Evolutionary conservation across 2,888 invertebrate genomes (phyloP).

Genomic region (Amphiduros pacificus): DNA sequence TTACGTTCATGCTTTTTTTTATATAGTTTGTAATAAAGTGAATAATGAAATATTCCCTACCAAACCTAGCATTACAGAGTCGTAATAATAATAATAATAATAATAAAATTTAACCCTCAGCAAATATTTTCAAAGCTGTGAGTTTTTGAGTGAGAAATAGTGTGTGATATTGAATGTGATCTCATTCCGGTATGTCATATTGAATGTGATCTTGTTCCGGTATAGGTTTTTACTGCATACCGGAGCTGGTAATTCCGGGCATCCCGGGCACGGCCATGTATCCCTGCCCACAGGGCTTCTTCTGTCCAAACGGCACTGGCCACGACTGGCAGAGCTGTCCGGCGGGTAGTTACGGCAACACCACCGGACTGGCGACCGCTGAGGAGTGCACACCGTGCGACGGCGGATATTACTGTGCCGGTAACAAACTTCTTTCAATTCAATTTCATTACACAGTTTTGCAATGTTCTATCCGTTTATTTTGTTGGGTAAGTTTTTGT

Average conservation of each 20-base stretch:
- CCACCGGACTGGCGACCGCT: slow-evolving; percentile 44
- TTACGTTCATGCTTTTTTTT: too few species aligned
- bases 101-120: too few species aligned
- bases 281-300: slow-evolving; percentile 50
- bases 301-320: slow-evolving; percentile 54
- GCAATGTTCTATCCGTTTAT: too few species aligned
- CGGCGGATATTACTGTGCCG: slow-evolving; percentile 45
- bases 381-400: slow-evolving; percentile 49
- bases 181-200: neutral
- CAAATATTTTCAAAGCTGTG: too few species aligned
- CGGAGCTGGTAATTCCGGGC: slow-evolving; percentile 42
- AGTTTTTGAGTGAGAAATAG: too few species aligned
- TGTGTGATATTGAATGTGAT: neutral
- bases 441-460: too few species aligned
- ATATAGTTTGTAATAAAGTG: too few species aligned
- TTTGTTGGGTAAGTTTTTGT: too few species aligned
- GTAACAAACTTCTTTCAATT: too few species aligned
- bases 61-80: too few species aligned
- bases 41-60: too few species aligned
- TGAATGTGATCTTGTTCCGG: neutral
- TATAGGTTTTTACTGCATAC: slow-evolving; percentile 53
- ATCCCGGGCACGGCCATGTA: slow-evolving; percentile 37
- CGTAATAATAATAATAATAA: too few species aligned
- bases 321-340: slow-evolving; percentile 54
- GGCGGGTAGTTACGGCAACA: slow-evolving; percentile 52